Evolutionary conservation across 2,797 vertebrate genomes (phyloP), one percentile per base, ranked within the genome.

Genomic region (Bovichtus variegatus): DNA sequence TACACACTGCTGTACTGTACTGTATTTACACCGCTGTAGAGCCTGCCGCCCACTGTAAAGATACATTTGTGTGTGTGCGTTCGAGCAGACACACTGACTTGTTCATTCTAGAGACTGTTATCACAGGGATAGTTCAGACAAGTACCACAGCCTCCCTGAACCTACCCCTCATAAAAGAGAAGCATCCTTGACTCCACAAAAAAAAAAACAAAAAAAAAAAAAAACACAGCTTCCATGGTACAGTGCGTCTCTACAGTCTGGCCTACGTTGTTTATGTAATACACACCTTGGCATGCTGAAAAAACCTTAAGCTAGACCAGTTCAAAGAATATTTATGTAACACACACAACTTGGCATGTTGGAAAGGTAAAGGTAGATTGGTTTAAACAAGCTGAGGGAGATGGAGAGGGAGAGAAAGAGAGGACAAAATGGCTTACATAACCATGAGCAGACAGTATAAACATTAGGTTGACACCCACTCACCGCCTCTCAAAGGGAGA

Each of bases 381-480:
- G 83, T 86, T 84, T 60, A 79, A 83, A 78, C 65, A 59, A 60
- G 72, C 62, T 8, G 44, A 71, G 65, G 66, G 82, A 81, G 80
- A 86, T 59, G 67, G 61, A 74, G 76, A 71, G 78, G 55, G 78
- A 70, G 71, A 76, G 77, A 86, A 78, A 85, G 84, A 86, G 85
- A 90, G 90, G 92, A 91, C 88, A 89, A 91, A 91, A 91, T 82
- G 83, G 79, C 89, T 95, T 94, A 93, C 83, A 86, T 93, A 94
- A 95, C 88, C 83, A 64, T 82, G 85, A 89, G 87, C 88, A 94
- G 92, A 93, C 93, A 92, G 90, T 92, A 92, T 92, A 94, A 95
- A 95, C 93, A 93, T 93, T 89, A 90, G 91, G 92, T 89, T 87
- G 84, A 91, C 90, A 88, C 93, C 94, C 90, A 94, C 93, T 94